A percentile compares a stretch with the other conserved stretches of the same genome.
Evolutionary conservation across 2,888 invertebrate genomes (phyloP).

Genomic region (Marasmarcha lunaedactyla): DNA sequence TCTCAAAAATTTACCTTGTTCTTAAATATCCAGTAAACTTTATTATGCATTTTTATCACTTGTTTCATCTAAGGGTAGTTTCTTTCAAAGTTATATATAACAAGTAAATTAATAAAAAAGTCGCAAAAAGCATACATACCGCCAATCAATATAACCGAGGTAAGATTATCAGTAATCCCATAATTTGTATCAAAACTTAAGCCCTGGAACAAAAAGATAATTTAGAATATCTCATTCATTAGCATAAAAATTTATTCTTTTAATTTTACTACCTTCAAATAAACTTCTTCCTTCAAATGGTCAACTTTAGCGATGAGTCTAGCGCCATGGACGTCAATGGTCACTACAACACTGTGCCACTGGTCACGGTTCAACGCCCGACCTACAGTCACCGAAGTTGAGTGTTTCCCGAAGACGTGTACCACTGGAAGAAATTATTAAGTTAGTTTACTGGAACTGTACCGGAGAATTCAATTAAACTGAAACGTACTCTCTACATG

Average conservation of each 20-base stretch:
- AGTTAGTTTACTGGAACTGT: no score
- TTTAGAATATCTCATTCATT: constrained; percentile 4
- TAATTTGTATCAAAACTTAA: constrained; percentile 87
- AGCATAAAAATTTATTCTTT: no score
- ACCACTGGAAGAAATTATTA: constrained; percentile 78
- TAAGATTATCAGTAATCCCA: constrained; percentile 86
- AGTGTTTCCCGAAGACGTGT: constrained; percentile 90
- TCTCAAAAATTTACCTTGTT: no score
- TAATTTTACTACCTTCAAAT: constrained; percentile 67
- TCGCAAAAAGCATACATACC: no score
- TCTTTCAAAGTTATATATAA: no score
- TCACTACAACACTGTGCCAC: constrained; percentile 90
- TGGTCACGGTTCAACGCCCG: constrained; percentile 89
- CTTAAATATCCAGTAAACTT: no score
- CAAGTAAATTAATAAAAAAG: no score
- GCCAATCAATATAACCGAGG: constrained; percentile 89
- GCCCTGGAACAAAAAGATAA: constrained; percentile 57
- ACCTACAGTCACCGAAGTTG: constrained; percentile 86
- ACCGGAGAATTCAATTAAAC: no score
- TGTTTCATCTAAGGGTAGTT: no score
- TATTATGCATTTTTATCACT: no score
- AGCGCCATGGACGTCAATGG: constrained; percentile 89
- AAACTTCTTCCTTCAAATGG: constrained; percentile 83
- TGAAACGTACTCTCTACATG: no score
- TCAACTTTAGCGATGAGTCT: constrained; percentile 89